Evolutionary conservation across 1,140 invertebrate species (phyloP), one percentile per base, ranked within the genome.

Genomic region (Ceratosolen solmsi): DNA sequence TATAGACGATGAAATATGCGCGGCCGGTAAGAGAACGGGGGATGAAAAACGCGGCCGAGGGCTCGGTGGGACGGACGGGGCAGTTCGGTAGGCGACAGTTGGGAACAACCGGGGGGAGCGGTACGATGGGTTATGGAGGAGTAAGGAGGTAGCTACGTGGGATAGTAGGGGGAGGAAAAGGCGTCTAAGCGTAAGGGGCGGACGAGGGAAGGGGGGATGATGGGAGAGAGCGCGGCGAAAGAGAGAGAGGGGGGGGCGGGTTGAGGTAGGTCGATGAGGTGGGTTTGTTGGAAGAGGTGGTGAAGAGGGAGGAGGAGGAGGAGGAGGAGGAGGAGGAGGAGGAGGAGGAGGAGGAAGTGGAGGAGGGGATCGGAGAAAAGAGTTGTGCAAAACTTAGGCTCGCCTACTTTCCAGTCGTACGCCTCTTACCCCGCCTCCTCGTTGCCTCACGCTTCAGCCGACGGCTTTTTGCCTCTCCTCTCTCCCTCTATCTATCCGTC

Each of bases 1-100:
- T 91, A 90, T 87, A 89, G 88, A 87, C 88, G 88, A 89, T 90
- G 89, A 90, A 90, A 90, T 90, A 91, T 90, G 88, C 86, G 86
- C 78, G 46, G 41, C 41, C 13, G 30, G 46, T 0, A 22, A 73
- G 60, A 74, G 84, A 82, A 83, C 73, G 83, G 74, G 73, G 74
- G 82, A 80, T 85, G 84, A 75, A 89, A 90, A 87, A 85, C 89
- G 41, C 70, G 54, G 36, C n/a, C 11, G 36, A 27, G 17, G 56
- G 73, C 8, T 11, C 13, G n/a, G n/a, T n/a, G n/a, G n/a, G n/a
- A n/a, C n/a, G n/a, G n/a, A n/a, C n/a, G n/a, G n/a, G n/a, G n/a
- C n/a, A n/a, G n/a, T n/a, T n/a, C n/a, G n/a, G n/a, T n/a, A n/a
- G n/a, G n/a, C n/a, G n/a, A n/a, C n/a, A n/a, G n/a, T n/a, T n/a